Conservation (phyloP, 2,888 invertebrate genomes). For the Athrips mouffetella region DNA sequence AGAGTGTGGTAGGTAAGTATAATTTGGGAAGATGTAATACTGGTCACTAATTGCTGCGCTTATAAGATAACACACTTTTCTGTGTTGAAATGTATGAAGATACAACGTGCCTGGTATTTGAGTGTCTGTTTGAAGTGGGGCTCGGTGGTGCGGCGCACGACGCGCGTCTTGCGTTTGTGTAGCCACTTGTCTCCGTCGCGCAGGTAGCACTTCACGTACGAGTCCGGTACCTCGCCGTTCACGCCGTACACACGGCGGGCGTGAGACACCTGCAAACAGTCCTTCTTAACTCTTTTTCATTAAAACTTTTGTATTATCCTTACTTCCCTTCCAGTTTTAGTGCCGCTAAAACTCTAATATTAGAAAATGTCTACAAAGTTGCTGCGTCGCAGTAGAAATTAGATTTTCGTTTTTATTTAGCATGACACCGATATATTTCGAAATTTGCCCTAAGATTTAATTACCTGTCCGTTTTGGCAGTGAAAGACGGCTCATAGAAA, state of each 20-base stretch:
- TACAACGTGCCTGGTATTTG: conserved; percentile 82
- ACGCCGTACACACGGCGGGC: conserved; percentile 75
- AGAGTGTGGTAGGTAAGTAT: too few species aligned
- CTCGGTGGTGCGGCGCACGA: conserved; percentile 88
- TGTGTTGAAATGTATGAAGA: neutral
- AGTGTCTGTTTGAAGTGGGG: conserved; percentile 93
- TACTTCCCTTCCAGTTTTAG: neutral
- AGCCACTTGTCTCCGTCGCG: conserved; percentile 93
- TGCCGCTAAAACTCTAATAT: conserved; percentile 3
- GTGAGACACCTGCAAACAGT: conserved; percentile 55
- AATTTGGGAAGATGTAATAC: too few species aligned
- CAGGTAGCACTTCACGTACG: conserved; percentile 95
- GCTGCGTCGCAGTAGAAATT: conserved; percentile 10
- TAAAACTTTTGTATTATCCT: conserved; percentile 1
- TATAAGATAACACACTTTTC: too few species aligned
- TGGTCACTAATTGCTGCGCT: too few species aligned
- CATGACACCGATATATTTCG: too few species aligned
- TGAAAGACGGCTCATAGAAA: too few species aligned
- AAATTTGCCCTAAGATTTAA: too few species aligned
- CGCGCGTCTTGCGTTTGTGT: conserved; percentile 94
- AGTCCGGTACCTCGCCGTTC: conserved; percentile 88
- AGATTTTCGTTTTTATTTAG: neutral
- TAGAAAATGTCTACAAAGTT: conserved; percentile 7
- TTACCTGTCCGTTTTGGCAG: too few species aligned
- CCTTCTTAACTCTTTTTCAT: conserved; percentile 1